These are phyloP conservation scores for Aptenodytes forsteri DNA, from an alignment of 2,113 vertebrate genomes.

Conservation along the genomic window DNA sequence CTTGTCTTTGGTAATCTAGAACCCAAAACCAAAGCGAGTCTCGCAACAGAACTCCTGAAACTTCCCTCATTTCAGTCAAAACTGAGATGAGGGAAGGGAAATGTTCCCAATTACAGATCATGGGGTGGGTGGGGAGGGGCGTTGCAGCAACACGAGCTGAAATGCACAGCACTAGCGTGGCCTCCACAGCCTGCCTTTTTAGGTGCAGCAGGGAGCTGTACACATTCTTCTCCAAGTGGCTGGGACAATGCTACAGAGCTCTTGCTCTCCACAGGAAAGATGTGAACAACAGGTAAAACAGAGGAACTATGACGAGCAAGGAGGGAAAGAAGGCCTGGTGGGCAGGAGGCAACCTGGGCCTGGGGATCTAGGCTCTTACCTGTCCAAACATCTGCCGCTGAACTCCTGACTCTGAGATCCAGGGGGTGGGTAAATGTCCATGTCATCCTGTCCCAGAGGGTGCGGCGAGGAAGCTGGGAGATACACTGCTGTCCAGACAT, in stretches of 20 bases:
- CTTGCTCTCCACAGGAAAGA: neutral
- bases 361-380: constrained; percentile 71
- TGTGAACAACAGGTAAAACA: neutral
- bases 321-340: neutral
- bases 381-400: constrained; percentile 88
- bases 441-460: constrained; percentile 89
- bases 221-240: accelerated
- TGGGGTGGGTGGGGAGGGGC: neutral
- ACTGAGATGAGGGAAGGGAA: neutral
- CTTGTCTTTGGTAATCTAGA: constrained; percentile 94
- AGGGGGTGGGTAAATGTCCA: constrained; percentile 89
- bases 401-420: constrained; percentile 88
- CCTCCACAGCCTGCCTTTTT: neutral
- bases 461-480: constrained; percentile 92
- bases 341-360: neutral
- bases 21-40: neutral
- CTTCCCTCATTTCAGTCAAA: neutral
- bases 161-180: neutral
- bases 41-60: neutral
- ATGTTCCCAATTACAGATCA: neutral
- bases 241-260: neutral
- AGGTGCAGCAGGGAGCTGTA: neutral
- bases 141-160: neutral
- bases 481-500: constrained; percentile 97
- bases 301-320: neutral